Base-by-base conservation (phyloP, 2,113 vertebrate species). In the Felis catus region DNA sequence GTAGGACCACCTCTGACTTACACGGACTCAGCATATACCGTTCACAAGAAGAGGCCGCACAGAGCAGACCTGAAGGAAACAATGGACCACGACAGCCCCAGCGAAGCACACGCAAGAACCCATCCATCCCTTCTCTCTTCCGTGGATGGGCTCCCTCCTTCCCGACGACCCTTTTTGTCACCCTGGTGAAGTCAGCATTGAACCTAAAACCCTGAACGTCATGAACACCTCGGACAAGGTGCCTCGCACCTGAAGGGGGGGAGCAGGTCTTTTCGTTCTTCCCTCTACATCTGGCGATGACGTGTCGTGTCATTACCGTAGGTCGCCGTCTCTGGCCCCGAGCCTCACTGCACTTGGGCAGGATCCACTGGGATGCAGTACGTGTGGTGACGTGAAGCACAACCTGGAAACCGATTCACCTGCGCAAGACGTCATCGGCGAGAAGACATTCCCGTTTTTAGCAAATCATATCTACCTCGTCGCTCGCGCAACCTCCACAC, bases 271-370 rank as follows among this genome's bases (percentile, higher is more conserved):
- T 19, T 70, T 39, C 16, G 39, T 45, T 55, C 70, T 53, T 21
- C 45, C 36, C 92, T 41, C 23, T 9, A 18, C 87, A 25, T 39
- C 94, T 68, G 89, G 85, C 51, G 11, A 31, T 4, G 76, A 29
- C 0, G 21, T 14, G 63, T 39, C 16, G 11, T 29, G 4, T 19
- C 10, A 36, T 36, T 3, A 74, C 0, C 0, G 0, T 21, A 12
- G 79, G 89, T 84, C 31, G 2, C 63, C 6, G 21, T 27, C 78
- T 36, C 93, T 66, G 48, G 41, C 61, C 89, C 33, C 78, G 29
- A 71, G 12, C 86, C 27, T 15, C 51, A 2, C 31, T 36, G 74
- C 51, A 16, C 31, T 11, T 0, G 14, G 11, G 71, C 78, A 73
- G 61, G 65, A 82, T 21, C 83, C 51, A 39, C 7, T 1, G 0